Evolutionary conservation across 1,140 invertebrate species (phyloP).

Genomic region (Mylabris phalerata): DNA sequence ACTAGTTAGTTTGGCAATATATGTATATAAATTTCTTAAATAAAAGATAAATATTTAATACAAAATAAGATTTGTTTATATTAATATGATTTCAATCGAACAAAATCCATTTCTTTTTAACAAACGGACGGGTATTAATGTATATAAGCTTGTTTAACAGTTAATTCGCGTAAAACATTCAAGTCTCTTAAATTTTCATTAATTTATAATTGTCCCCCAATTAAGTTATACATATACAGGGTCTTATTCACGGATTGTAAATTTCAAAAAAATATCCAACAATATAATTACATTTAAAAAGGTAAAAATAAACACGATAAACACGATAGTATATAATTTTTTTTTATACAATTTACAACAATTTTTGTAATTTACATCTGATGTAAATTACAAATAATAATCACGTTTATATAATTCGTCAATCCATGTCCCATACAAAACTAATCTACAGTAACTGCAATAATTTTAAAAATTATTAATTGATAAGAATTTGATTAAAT

Average conservation of each 20-base stretch:
- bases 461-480: too few species aligned
- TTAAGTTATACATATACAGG: slow-evolving; percentile 3
- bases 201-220: too few species aligned
- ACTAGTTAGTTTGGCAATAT: slow-evolving; percentile 32
- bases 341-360: neutral
- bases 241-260: neutral
- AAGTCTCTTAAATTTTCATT: too few species aligned
- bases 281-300: slow-evolving; percentile 1
- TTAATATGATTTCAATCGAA: too few species aligned
- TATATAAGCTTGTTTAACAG: too few species aligned
- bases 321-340: slow-evolving; percentile 7
- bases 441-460: slow-evolving; percentile 3
- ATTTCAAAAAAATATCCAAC: neutral
- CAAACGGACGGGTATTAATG: slow-evolving; percentile 15
- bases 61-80: slow-evolving; percentile 14
- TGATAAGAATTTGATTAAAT: too few species aligned
- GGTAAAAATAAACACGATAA: neutral
- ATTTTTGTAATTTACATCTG: too few species aligned
- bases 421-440: slow-evolving; percentile 15
- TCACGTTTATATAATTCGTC: slow-evolving; percentile 7
- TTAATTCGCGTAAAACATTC: too few species aligned
- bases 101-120: too few species aligned
- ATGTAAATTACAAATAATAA: too few species aligned
- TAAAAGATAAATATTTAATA: slow-evolving; percentile 18
- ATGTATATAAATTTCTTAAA: slow-evolving; percentile 2